These are phyloP conservation scores for Drosophila punjabiensis DNA, from an alignment of 1,140 invertebrate genomes.

Conservation along the genomic window DNA sequence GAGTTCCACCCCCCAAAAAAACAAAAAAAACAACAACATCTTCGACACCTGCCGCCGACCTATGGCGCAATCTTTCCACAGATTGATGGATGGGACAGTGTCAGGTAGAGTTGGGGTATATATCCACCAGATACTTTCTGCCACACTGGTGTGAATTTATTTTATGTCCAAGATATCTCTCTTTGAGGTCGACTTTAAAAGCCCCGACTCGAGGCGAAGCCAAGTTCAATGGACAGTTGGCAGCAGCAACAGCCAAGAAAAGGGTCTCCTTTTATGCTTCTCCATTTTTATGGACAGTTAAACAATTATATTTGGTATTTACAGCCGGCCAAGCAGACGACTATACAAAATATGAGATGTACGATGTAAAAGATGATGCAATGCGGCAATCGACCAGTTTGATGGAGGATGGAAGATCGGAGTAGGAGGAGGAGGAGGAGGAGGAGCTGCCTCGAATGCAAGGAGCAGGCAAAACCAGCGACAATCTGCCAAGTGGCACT, in stretches of 20 bases:
- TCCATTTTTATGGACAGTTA: constrained; percentile 78
- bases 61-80: constrained; percentile 43
- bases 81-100: constrained; percentile 62
- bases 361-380: constrained; percentile 70
- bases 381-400: constrained; percentile 44
- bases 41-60: constrained; percentile 57
- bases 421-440: neutral
- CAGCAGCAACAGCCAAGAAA: constrained; percentile 46
- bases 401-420: constrained; percentile 4
- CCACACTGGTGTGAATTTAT: constrained; percentile 75
- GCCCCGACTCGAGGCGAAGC: neutral
- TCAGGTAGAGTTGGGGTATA: constrained; percentile 24
- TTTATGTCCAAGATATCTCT: constrained; percentile 64
- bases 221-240: constrained; percentile 70
- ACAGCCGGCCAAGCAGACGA: constrained; percentile 49
- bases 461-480: constrained; percentile 35
- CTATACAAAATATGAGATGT: constrained; percentile 65
- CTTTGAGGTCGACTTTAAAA: constrained; percentile 36
- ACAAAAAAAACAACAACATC: constrained; percentile 15
- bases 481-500: constrained; percentile 62
- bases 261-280: constrained; percentile 74
- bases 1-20: constrained; percentile 44
- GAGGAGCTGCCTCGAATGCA: constrained; percentile 33
- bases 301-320: constrained; percentile 84
- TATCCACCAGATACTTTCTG: constrained; percentile 43